Evolutionary conservation across 2,113 vertebrate genomes (phyloP).

Genomic region (Rhabdornis inornatus): DNA sequence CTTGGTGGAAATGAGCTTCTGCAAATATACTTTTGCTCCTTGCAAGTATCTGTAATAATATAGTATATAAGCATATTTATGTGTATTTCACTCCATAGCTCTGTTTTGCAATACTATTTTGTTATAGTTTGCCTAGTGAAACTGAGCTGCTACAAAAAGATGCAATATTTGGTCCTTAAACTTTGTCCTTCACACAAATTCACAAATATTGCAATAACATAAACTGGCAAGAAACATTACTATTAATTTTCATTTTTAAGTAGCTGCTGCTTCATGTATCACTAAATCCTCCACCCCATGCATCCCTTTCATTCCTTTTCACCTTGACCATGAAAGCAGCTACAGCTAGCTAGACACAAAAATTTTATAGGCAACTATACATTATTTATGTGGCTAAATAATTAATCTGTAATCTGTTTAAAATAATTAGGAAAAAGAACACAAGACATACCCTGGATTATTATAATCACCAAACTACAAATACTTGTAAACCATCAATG

Average conservation of each 20-base stretch:
- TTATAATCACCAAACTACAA: not conserved
- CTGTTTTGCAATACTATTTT: not conserved
- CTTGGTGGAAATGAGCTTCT: not conserved
- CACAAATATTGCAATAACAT: not conserved
- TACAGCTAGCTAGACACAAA: not conserved
- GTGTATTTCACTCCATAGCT: not conserved
- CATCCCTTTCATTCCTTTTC: not conserved
- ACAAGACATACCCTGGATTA: not conserved
- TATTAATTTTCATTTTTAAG: not conserved
- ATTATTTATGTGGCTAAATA: not conserved
- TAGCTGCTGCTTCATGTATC: not conserved
- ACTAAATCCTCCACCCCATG: not conserved
- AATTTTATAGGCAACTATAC: not conserved
- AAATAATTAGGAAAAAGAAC: not conserved
- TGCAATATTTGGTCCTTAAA: not conserved
- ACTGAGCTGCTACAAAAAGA: not conserved
- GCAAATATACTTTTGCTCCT: not conserved
- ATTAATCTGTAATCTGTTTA: not conserved
- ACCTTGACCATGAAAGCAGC: not conserved
- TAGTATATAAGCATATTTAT: rapidly evolving
- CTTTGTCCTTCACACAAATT: not conserved
- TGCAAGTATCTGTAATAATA: not conserved
- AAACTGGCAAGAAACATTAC: not conserved
- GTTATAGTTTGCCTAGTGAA: not conserved
- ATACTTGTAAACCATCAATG: not conserved